Evolutionary conservation across 2,113 vertebrate genomes (phyloP).

Genomic region (Condylura cristata): DNA sequence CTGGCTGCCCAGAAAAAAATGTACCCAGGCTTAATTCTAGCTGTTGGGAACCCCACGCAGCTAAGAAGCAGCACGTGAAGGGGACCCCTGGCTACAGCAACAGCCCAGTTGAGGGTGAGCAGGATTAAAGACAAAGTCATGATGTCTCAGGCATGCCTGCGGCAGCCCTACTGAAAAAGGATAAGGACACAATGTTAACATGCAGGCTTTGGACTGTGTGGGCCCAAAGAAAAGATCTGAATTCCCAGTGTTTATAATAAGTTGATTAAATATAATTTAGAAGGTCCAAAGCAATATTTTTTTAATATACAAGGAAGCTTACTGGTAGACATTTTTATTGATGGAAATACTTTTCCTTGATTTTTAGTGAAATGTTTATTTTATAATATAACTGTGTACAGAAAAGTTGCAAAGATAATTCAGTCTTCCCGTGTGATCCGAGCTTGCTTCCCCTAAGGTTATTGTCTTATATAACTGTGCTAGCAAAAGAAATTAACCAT

Average conservation of each 20-base stretch:
- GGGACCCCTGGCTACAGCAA: background rate
- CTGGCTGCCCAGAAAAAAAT: background rate
- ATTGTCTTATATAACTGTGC: background rate
- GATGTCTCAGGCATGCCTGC: background rate
- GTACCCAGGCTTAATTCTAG: background rate
- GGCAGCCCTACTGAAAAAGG: background rate
- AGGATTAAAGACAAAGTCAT: background rate
- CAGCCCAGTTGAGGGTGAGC: background rate
- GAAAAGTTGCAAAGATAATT: background rate
- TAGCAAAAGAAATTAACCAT: background rate
- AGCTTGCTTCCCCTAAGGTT: background rate
- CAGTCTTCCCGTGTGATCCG: background rate
- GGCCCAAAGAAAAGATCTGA: background rate
- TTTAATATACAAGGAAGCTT: background rate
- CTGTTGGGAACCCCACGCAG: background rate
- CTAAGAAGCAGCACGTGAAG: background rate
- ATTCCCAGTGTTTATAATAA: background rate
- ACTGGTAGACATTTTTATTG: background rate
- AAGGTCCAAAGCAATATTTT: background rate
- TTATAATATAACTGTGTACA: background rate
- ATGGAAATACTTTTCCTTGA: background rate
- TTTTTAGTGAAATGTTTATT: background rate
- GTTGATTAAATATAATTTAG: slow-evolving; percentile 12
- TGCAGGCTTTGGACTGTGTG: background rate
- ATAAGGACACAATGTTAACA: background rate